Evolutionary conservation across 2,888 invertebrate genomes (phyloP), one percentile per base, ranked within the genome.

Genomic region (Charanyca ferruginea): DNA sequence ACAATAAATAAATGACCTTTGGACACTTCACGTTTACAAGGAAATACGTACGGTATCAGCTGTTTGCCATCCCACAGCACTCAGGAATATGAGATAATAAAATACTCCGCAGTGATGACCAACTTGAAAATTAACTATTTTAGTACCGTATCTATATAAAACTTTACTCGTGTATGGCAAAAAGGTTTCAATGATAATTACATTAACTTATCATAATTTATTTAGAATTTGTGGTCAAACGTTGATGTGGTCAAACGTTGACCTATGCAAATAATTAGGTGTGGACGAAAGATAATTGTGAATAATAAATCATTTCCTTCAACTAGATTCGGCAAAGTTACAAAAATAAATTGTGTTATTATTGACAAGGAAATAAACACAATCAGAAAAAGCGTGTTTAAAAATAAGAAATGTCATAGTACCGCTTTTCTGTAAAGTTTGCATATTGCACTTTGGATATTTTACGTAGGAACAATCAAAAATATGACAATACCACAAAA

Each of bases 21-120:
- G 13, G n/a, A 54, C 38, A 38, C 23, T 60, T 41, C 4, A 25
- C 32, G 35, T 55, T 52, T n/a, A 55, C 18, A 28, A 51, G 49
- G 38, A 55, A 69, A 55, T 63, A 61, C 38, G 3, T 38, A 28
- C 28, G 35, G 42, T 51, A 45, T 32, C 47, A 42, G 52, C 49
- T 51, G 49, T 41, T 49, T 7, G 16, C 41, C 47, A 32, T 69
- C 38, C 22, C n/a, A 42, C 5, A 45, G 45, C 49, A 73, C 51
- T 70, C 35, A 18, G 18, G 11, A 18, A 54, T 42, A 70, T 73
- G 64, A 70, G 35, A 55, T 63, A 64, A 18, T 48, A 35, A 64
- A 73, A 62, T 35, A 42, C 23, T 35, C 20, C 1, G 23, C 42
- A 52, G 32, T 42, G 11, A 55, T 18, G 25, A 16, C 32, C 25